A percentile compares a stretch with the other conserved stretches of the same genome.
These are phyloP conservation scores for Remorina albescens DNA, from an alignment of 2,797 vertebrate species.

Conservation along the genomic window DNA sequence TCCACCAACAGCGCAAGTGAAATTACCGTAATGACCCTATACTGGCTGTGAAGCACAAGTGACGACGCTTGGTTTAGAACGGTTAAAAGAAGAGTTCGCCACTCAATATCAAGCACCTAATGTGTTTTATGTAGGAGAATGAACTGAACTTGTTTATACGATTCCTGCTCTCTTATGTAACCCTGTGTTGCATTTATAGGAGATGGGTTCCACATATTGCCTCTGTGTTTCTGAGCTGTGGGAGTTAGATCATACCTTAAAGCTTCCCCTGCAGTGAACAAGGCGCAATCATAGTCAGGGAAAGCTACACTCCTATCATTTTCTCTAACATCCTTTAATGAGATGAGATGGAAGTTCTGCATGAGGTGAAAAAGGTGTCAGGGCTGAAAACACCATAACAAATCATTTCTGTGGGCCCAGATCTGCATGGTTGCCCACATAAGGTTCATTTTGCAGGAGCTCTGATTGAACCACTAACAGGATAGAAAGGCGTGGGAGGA, in stretches of 20 bases:
- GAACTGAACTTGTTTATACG: constrained; percentile 4
- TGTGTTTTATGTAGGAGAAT: constrained; percentile 10
- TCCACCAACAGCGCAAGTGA: too few relatives aligned
- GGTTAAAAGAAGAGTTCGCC: constrained; percentile 18
- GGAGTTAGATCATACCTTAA: constrained; percentile 11
- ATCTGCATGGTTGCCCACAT: constrained; percentile 18
- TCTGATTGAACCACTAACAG: constrained; percentile 11
- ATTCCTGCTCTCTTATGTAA: background rate
- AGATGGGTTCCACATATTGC: background rate
- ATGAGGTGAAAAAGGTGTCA: constrained; percentile 18
- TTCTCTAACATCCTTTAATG: background rate
- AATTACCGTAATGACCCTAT: too few relatives aligned
- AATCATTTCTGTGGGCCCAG: constrained; percentile 21
- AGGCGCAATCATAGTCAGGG: background rate
- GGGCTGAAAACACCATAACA: constrained; percentile 4
- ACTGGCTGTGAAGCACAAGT: too few relatives aligned
- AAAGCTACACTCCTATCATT: background rate
- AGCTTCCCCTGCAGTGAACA: constrained; percentile 5
- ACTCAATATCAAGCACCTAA: constrained; percentile 4
- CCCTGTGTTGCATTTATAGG: background rate
- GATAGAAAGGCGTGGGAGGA: background rate
- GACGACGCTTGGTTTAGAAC: too few relatives aligned
- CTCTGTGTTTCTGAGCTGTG: background rate
- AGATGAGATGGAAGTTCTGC: background rate
- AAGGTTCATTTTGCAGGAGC: constrained; percentile 1